A percentile compares a stretch with the other conserved stretches of the same genome.
phyloP scores from a whole-genome alignment of 2,113 vertebrate species.

The Heterocephalus glaber region DNA sequence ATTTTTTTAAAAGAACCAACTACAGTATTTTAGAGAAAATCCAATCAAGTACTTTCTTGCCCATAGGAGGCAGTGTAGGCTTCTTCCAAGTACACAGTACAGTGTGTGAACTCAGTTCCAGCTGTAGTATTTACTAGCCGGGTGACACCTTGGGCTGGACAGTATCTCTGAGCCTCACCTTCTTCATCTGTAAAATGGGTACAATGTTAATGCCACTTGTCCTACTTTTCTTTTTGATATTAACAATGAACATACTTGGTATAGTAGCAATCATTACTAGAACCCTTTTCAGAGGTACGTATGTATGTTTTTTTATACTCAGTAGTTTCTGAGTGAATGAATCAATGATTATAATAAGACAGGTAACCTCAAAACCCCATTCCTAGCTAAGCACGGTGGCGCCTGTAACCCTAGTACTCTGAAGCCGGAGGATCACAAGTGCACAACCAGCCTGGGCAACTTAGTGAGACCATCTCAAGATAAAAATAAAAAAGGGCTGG shows the following conservation, averaged over 20 bases:
- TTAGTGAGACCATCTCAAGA: not conserved
- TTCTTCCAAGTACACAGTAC: not conserved
- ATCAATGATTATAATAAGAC: not conserved
- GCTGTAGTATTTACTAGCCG: not conserved
- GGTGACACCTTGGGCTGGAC: not conserved
- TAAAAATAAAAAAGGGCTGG: not conserved
- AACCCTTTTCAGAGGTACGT: not conserved
- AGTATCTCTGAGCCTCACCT: not conserved
- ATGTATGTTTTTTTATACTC: not conserved
- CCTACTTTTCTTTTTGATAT: not conserved
- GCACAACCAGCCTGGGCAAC: not conserved
- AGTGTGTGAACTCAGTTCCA: conserved; percentile 7
- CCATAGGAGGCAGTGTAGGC: not conserved
- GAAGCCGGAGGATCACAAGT: not conserved
- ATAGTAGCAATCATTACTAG: not conserved
- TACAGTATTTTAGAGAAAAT: not conserved
- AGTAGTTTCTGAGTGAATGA: not conserved
- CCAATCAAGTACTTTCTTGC: not conserved
- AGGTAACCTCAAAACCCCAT: not conserved
- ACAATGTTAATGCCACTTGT: not conserved
- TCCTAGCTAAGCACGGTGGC: not conserved
- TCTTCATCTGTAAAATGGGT: not conserved
- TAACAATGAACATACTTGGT: not conserved
- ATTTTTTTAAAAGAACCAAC: not conserved
- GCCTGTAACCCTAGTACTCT: not conserved